Evolutionary conservation across 37 sponge, comb jelly and placozoan genomes (phyloP), one percentile per base, ranked within the genome.

Genomic region (Lycopodina hypogea): DNA sequence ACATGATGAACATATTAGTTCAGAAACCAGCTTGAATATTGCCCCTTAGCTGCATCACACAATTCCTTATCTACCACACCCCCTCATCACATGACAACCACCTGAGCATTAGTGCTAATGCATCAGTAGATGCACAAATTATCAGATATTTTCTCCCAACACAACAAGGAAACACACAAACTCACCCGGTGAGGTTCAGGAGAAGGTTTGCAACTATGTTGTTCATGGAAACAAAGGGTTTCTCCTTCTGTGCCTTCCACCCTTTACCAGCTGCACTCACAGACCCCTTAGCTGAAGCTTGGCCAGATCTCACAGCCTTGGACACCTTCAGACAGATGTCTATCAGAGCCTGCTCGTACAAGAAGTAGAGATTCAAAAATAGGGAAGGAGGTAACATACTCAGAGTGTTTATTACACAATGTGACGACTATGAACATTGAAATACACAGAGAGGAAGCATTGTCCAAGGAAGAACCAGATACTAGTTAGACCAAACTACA

Each of bases 191-290:
- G 37, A 98, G 74, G 48, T 91, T 93, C n/a, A 98, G 90, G 23
- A 98, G 86, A 0, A 98, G 86, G 45, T 95, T 89, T 42, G 99
- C 99, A 0, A 96, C 94, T 61, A 98, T 90, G 71, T 93, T 93
- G 71, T 98, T 98, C 99, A 98, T 98, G 65, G 57, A 55, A 68
- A 95, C 96, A 90, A 98, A 98, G 2, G 99, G 94, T 69, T 86
- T 93, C 42, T 81, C 83, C 35, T 51, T 66, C 24, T 33, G 4
- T 14, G 60, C 26, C 11, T 59, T 52, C 7, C 78, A 40, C 29
- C 83, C 84, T n/a, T 76, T 67, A 22, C 85, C 83, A 3, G 24
- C 24, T 38, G 61, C 61, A 38, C 28, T 42, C 41, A 38, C 76
- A 60, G 76, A 36, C 55, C 69, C 42, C 23, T 76, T 71, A 22